A percentile compares a stretch with the other conserved stretches of the same genome.
These are phyloP conservation scores for Drosophila nigromelanica DNA, from an alignment of 1,140 invertebrate genomes.

Conservation along the genomic window DNA sequence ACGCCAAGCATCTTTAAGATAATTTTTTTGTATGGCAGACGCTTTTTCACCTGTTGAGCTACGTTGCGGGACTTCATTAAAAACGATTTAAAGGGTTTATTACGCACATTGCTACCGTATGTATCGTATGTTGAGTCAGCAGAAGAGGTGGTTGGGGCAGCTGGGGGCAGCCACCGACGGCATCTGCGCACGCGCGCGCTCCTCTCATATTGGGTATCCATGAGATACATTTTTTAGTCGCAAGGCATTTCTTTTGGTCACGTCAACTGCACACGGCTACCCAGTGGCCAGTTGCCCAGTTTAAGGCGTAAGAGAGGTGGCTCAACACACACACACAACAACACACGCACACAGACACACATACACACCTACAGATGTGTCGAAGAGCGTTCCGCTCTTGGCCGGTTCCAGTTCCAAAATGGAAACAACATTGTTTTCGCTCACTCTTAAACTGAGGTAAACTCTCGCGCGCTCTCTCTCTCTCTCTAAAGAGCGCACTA, in stretches of 20 bases:
- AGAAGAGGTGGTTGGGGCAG: not conserved
- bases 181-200: conserved; percentile 43
- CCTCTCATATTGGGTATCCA: conserved; percentile 76
- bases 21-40: not conserved
- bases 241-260: conserved; percentile 71
- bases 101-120: conserved; percentile 77
- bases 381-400: conserved; percentile 30
- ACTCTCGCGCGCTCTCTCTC: conserved; percentile 6
- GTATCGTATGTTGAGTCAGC: conserved; percentile 27
- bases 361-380: not conserved
- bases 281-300: conserved; percentile 43
- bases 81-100: conserved; percentile 83
- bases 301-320: conserved; percentile 75
- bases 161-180: conserved; percentile 8
- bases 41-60: conserved; percentile 57
- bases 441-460: not conserved
- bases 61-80: conserved; percentile 72
- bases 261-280: conserved; percentile 57
- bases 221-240: conserved; percentile 66
- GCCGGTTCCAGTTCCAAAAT: conserved; percentile 71
- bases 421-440: conserved; percentile 34
- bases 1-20: not conserved
- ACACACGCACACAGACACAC: conserved; percentile 25
- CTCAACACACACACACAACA: conserved; percentile 45
- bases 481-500: not conserved